Percentiles rank a stretch among this genome's conserved stretches.
These are phyloP conservation scores for Odontesthes bonariensis DNA, from an alignment of 2,113 vertebrate genomes.

Conservation along the genomic window DNA sequence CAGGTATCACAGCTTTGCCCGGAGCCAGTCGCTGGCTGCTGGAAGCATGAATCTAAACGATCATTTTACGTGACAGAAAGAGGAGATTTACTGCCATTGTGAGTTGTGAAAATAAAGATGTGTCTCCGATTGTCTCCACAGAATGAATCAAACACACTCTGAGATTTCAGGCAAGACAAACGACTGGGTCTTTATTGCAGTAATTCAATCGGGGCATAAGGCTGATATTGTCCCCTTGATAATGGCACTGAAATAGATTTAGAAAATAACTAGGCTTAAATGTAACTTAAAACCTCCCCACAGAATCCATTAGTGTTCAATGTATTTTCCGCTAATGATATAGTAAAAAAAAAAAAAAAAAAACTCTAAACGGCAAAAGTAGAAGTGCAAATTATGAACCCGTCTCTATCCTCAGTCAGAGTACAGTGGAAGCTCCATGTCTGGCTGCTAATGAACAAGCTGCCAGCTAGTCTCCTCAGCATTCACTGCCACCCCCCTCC, in stretches of 20 bases:
- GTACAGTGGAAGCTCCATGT: constrained; percentile 44
- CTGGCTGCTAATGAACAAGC: constrained; percentile 72
- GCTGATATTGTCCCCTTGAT: constrained; percentile 47
- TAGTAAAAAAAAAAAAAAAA: constrained; percentile 19
- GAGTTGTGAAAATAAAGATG: constrained; percentile 19
- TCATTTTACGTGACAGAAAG: constrained; percentile 23
- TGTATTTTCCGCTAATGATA: constrained; percentile 21
- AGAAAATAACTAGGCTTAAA: constrained; percentile 29
- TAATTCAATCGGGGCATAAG: constrained; percentile 27
- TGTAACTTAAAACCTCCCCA: background rate
- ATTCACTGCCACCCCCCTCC: constrained; percentile 73
- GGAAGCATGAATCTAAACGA: constrained; percentile 13
- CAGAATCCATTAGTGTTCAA: constrained; percentile 21
- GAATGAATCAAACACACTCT: constrained; percentile 34
- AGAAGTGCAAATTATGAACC: constrained; percentile 43
- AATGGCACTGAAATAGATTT: constrained; percentile 34
- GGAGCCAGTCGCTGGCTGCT: background rate
- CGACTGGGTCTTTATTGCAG: constrained; percentile 37
- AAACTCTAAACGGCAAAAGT: background rate
- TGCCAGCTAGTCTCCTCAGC: constrained; percentile 67
- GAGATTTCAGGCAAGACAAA: constrained; percentile 45
- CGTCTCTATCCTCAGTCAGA: constrained; percentile 23
- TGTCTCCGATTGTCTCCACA: constrained; percentile 38
- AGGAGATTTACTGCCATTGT: constrained; percentile 37
- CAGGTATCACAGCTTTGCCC: constrained; percentile 10